Evolutionary conservation across 2,113 vertebrate species (phyloP).

Genomic region (Hippocampus barbouri): DNA sequence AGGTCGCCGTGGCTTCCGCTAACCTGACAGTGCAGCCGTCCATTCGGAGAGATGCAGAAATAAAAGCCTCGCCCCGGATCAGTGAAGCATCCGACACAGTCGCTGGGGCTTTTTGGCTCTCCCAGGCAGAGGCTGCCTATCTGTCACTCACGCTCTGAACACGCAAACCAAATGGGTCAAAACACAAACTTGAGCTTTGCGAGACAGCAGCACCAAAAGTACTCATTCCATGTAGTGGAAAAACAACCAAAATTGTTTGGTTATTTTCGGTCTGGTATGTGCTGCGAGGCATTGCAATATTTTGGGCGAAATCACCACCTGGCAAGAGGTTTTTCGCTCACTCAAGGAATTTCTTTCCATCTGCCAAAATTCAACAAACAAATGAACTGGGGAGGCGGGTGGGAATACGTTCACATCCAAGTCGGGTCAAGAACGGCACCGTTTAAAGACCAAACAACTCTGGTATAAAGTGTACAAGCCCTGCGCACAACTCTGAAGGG

Average conservation of each 20-base stretch:
- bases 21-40: conserved; percentile 52
- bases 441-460: background rate
- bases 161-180: conserved; percentile 14
- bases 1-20: conserved; percentile 38
- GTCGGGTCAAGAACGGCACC: background rate
- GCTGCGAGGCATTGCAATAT: background rate
- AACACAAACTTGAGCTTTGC: conserved; percentile 16
- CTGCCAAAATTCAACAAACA: too few species aligned
- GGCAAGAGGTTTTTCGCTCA: too few species aligned
- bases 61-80: conserved; percentile 64
- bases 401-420: background rate
- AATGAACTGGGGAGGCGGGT: too few species aligned
- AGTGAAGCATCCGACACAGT: conserved; percentile 67
- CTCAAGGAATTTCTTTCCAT: too few species aligned
- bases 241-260: background rate
- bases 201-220: background rate
- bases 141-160: conserved; percentile 52
- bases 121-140: conserved; percentile 45
- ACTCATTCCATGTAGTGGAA: background rate
- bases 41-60: conserved; percentile 46
- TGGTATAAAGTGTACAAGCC: background rate
- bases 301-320: background rate
- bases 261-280: background rate
- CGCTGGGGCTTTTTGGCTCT: conserved; percentile 45
- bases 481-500: background rate